Evolutionary conservation across 2,113 vertebrate genomes (phyloP), one percentile per base, ranked within the genome.

Genomic region (Cromileptes altivelis): DNA sequence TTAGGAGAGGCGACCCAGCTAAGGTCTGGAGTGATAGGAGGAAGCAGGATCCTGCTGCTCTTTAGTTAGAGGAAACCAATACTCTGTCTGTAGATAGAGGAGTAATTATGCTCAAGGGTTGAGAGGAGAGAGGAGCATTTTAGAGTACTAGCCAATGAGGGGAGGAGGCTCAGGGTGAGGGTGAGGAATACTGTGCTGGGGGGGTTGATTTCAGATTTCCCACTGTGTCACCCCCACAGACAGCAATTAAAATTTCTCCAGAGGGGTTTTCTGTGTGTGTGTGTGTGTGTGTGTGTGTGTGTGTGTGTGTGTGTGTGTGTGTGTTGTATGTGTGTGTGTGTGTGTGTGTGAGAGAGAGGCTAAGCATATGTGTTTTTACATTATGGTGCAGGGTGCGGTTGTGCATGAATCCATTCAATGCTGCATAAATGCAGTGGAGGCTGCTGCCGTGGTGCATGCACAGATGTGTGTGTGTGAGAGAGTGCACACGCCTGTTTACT

Each of bases 91-190:
- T 91, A 88, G 94, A 94, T 93, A 92, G 91, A 91, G 78, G 81
- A 85, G 92, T 94, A 93, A 94, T 95, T 95, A 93, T 91, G 92
- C 91, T 91, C 82, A 73, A 82, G 89, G 92, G 92, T 80, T 78
- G 85, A 82, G 71, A 27, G 84, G 77, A 82, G 81, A 86, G 82
- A 55, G 88, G 72, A 84, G 69, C 63, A 47, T 67, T 89, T 84
- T 86, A 57, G 76, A 85, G 56, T 17, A 65, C 62, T 78, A 86
- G 83, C 90, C 78, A 78, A 77, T 71, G 79, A 90, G 68, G 73
- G 63, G 67, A 85, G 83, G 53, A 55, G 62, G 53, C 53, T 60
- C 42, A 56, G 68, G 56, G 60, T 37, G 76, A 67, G 81, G 56
- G 18, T 42, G 75, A 85, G 76, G 70, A 80, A 82, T 73, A 85